Evolutionary conservation across 2,113 vertebrate genomes (phyloP).

Genomic region (Cololabis saira): DNA sequence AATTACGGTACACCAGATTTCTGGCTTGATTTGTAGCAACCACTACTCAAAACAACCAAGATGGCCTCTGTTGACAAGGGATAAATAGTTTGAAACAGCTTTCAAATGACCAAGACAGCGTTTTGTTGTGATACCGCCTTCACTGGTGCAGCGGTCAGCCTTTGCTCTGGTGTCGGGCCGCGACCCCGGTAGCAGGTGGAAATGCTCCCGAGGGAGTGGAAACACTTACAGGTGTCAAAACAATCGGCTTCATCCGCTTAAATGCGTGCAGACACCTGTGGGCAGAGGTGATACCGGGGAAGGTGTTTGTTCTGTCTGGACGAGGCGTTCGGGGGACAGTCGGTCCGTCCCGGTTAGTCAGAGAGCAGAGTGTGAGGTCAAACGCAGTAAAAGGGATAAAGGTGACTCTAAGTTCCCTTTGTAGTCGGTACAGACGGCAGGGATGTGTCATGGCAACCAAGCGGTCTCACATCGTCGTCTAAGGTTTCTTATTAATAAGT

Average conservation of each 20-base stretch:
- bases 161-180: constrained; percentile 6
- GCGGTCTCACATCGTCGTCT: too few relatives aligned
- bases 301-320: constrained; percentile 61
- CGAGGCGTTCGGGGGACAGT: constrained; percentile 3
- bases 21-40: too few relatives aligned
- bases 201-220: constrained; percentile 37
- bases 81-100: too few relatives aligned
- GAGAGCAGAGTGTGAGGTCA: constrained; percentile 50
- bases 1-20: too few relatives aligned
- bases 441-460: too few relatives aligned
- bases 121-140: too few relatives aligned
- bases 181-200: constrained; percentile 38
- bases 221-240: constrained; percentile 61
- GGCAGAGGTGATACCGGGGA: constrained; percentile 53
- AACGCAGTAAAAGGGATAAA: constrained; percentile 33
- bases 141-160: neutral
- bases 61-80: too few relatives aligned
- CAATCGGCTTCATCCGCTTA: constrained; percentile 20
- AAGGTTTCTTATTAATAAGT: too few relatives aligned
- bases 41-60: too few relatives aligned
- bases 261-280: constrained; percentile 60
- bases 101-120: too few relatives aligned
- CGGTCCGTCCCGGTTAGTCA: constrained; percentile 22
- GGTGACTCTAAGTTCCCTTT: neutral
- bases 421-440: too few relatives aligned